Evolutionary conservation across 2,797 vertebrate genomes (phyloP), one percentile per base, ranked within the genome.

Genomic region (Mallotus villosus): DNA sequence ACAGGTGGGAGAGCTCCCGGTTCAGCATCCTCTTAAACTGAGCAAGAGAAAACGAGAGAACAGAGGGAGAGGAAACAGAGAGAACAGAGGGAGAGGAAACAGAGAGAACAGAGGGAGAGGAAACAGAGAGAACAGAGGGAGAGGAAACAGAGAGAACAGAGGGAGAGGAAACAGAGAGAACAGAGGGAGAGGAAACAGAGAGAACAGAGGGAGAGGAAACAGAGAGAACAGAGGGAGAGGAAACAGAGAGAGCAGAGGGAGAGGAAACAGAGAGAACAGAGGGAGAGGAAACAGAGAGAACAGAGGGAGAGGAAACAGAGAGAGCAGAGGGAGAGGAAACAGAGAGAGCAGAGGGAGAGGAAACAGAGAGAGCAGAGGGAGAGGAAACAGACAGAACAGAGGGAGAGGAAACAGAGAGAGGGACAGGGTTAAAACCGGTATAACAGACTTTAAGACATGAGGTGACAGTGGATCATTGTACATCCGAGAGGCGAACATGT

Each of bases 11-110:
- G 79, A 97, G 92, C 86, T 97, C 96, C 77, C 96, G 93, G 93
- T 97, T 97, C 87, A 97, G 81, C 96, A 97, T 97, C 90, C 96
- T 95, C 90, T 97, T 97, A 92, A 97, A 97, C 96, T 97, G 87
- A 72, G 21, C 67, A 75, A 1, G 67, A 62, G 65, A 46, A 81
- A 24, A 81, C 32, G 81, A 27, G 82, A 41, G 75, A 41, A 82
- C n/a, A n/a, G n/a, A n/a, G n/a, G n/a, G n/a, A n/a, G n/a, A 63
- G 69, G 65, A 68, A 51, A 29, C 66, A 63, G 32, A 68, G n/a
- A n/a, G 17, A 67, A 61, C 24, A n/a, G 17, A 60, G 19, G n/a
- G 17, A 5, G 29, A 22, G 70, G 60, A 84, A 41, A 64, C 29
- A 66, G 74, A 59, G 67, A 63, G 32, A 11, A n/a, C n/a, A n/a